These are phyloP conservation scores for Drosophila sulfurigaster DNA, from an alignment of 1,140 invertebrate genomes.

Conservation along the genomic window DNA sequence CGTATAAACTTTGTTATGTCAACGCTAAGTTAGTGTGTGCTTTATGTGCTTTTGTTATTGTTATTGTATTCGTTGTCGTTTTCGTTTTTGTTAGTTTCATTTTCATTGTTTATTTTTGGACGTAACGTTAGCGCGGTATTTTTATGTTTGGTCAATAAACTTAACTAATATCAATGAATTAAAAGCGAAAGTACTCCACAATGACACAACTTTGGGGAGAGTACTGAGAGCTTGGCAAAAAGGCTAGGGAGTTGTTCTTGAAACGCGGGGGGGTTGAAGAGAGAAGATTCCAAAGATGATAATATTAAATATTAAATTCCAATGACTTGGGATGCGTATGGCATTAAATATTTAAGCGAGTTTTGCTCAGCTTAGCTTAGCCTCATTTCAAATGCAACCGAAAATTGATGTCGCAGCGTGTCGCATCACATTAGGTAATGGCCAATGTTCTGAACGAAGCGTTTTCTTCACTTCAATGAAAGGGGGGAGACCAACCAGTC, in stretches of 20 bases:
- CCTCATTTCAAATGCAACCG: constrained; percentile 77
- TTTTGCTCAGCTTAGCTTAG: constrained; percentile 31
- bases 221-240: not conserved
- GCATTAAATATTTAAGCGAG: constrained; percentile 69
- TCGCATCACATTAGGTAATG: constrained; percentile 71
- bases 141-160: constrained; percentile 50
- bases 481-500: not conserved
- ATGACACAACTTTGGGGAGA: constrained; percentile 13
- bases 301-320: constrained; percentile 67
- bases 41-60: constrained; percentile 17
- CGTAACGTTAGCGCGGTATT: constrained; percentile 19
- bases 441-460: constrained; percentile 35
- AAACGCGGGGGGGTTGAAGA: not conserved
- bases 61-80: constrained; percentile 10
- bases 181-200: constrained; percentile 65
- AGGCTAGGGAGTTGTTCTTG: not conserved
- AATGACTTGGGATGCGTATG: constrained; percentile 37
- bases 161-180: constrained; percentile 69
- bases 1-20: constrained; percentile 54
- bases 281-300: constrained; percentile 29
- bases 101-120: constrained; percentile 35
- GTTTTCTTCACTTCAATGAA: constrained; percentile 18
- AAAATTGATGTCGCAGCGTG: constrained; percentile 71
- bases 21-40: constrained; percentile 20
- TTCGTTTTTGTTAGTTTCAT: constrained; percentile 11